These are phyloP conservation scores for Altica lythri DNA, from an alignment of 2,888 invertebrate species.

Conservation along the genomic window DNA sequence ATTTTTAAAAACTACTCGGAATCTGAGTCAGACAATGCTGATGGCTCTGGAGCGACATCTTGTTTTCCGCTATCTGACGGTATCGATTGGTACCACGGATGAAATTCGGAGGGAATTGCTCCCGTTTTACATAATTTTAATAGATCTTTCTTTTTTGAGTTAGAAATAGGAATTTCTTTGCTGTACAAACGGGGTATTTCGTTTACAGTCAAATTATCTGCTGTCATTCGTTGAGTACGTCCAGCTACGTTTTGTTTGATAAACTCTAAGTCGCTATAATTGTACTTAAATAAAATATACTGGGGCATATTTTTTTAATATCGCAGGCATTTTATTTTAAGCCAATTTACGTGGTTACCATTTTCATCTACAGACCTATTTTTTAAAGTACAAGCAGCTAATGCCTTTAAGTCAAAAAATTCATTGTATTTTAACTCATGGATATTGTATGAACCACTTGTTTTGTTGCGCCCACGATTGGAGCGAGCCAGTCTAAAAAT, in stretches of 20 bases:
- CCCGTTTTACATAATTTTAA: neutral
- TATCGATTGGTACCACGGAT: neutral
- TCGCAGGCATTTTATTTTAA: neutral
- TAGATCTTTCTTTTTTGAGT: neutral
- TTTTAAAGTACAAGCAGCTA: neutral
- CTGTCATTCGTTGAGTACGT: neutral
- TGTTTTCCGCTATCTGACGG: neutral
- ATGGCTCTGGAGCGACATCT: neutral
- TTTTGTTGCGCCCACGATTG: neutral
- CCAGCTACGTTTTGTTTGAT: neutral
- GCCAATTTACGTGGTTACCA: neutral
- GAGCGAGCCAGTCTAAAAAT: neutral
- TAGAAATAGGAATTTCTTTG: neutral
- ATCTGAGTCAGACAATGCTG: neutral
- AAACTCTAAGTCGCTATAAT: neutral
- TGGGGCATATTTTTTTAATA: too few relatives aligned
- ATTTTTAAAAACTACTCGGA: neutral
- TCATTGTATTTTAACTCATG: neutral
- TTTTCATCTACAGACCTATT: neutral
- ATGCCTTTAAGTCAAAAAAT: neutral
- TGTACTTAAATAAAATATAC: neutral
- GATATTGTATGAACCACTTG: neutral
- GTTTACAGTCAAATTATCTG: neutral
- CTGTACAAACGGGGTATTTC: neutral
- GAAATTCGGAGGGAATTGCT: neutral